Evolutionary conservation across 2,113 vertebrate species (phyloP), one percentile per base, ranked within the genome.

Genomic region (Plecotus auritus): DNA sequence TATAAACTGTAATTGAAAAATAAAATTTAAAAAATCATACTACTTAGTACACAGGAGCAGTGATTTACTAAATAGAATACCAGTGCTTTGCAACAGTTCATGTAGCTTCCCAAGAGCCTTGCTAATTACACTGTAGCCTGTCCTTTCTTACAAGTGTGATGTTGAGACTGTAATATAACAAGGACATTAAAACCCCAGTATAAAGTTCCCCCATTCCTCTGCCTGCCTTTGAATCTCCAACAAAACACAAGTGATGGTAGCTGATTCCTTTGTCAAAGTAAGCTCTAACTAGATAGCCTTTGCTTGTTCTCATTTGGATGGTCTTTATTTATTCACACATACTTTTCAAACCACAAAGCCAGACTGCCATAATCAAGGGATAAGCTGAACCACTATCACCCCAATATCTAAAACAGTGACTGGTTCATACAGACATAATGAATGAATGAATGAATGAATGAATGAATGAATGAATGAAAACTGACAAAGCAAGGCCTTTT

Each of bases 1-100:
- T 76, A 47, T 76, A 49, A 76, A 49, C 28, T 76, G 9, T n/a
- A 49, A 76, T n/a, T 47, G 32, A 20, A 76, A 76, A 76, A 76
- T 20, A 76, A 76, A 76, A 49, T 47, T 74, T 49, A 5, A 66
- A 95, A 59, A 49, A 90, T 32, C 30, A 59, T 1, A 35, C 7
- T 69, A 37, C 30, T 70, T 49, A 69, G 72, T 18, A 85, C 4
- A 61, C 11, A 74, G 54, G 20, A 80, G 23, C 47, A 76, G 1
- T 67, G 14, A 78, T 51, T 85, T 97, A 72, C 86, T 72, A 88
- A 84, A 84, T 45, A 93, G 73, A 37, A 86, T 22, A 85, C 83
- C 22, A 64, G 81, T 77, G 66, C 26, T 81, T 91, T 87, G 1
- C 77, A 84, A 85, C 64, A 81, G 49, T 70, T 90, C 73, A 77